phyloP scores from a whole-genome alignment of 2,888 invertebrate genomes.

The Chymomyza amoena region DNA sequence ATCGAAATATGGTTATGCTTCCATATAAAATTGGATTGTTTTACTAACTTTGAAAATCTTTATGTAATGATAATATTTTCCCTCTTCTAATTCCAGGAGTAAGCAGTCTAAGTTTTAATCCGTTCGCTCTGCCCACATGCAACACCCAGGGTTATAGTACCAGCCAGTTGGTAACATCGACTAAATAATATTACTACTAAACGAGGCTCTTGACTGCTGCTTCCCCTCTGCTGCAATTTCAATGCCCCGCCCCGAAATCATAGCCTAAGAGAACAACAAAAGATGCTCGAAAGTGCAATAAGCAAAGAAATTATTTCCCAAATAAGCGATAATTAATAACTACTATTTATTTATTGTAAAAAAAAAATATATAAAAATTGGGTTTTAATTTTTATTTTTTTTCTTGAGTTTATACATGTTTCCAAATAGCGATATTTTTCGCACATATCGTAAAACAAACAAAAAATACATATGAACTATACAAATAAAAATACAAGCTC shows the following conservation, averaged over 20 bases:
- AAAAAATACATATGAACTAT: not conserved
- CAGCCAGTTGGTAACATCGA: constrained; percentile 87
- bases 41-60: too few relatives aligned
- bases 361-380: constrained; percentile 4
- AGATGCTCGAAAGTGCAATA: constrained; percentile 69
- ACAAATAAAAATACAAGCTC: constrained; percentile 17
- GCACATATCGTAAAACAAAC: not conserved
- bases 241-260: constrained; percentile 20
- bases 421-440: not conserved
- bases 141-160: constrained; percentile 90
- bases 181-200: constrained; percentile 83
- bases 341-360: constrained; percentile 27
- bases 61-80: too few relatives aligned
- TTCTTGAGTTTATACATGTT: not conserved
- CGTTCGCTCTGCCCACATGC: constrained; percentile 94
- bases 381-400: not conserved
- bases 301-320: constrained; percentile 56
- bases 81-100: constrained; percentile 80
- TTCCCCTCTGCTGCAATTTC: constrained; percentile 10
- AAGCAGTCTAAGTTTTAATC: constrained; percentile 94
- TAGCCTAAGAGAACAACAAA: constrained; percentile 16
- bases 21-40: too few relatives aligned
- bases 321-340: constrained; percentile 31
- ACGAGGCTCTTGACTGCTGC: constrained; percentile 38
- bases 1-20: too few relatives aligned